A percentile compares a stretch with the other conserved stretches of the same genome.
Conservation (phyloP, 2,113 vertebrate genomes). For the Mormoops blainvillei region DNA sequence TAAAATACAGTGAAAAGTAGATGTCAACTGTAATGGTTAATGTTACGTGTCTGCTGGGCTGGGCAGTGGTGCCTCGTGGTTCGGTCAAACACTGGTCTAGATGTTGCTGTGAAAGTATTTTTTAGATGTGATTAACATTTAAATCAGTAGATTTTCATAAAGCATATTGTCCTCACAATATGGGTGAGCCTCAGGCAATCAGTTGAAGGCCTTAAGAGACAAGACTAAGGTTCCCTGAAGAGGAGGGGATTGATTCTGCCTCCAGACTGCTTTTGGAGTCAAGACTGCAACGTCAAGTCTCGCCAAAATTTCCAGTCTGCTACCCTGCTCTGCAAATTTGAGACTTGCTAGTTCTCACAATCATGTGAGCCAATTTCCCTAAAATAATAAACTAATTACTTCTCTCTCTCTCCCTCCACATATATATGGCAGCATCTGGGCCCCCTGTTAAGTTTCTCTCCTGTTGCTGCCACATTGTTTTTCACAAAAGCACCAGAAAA, state of each 20-base stretch:
- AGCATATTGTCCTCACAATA: neutral
- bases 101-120: neutral
- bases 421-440: neutral
- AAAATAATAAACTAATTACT: neutral
- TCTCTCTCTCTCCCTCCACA: no score
- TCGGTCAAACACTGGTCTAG: neutral
- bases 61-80: neutral
- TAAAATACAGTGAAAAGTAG: neutral
- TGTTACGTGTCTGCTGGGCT: neutral
- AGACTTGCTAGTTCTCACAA: neutral
- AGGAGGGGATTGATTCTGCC: neutral
- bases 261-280: neutral
- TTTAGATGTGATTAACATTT: neutral
- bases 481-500: neutral
- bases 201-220: neutral
- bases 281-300: neutral
- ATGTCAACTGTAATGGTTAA: neutral
- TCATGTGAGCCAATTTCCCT: neutral
- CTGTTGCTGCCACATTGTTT: neutral
- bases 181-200: neutral
- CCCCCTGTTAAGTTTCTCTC: neutral
- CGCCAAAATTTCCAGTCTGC: neutral
- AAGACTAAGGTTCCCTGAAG: neutral
- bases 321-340: neutral
- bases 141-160: neutral